Conservation (phyloP, 2,113 vertebrate species). For the Eleginops maclovinus region DNA sequence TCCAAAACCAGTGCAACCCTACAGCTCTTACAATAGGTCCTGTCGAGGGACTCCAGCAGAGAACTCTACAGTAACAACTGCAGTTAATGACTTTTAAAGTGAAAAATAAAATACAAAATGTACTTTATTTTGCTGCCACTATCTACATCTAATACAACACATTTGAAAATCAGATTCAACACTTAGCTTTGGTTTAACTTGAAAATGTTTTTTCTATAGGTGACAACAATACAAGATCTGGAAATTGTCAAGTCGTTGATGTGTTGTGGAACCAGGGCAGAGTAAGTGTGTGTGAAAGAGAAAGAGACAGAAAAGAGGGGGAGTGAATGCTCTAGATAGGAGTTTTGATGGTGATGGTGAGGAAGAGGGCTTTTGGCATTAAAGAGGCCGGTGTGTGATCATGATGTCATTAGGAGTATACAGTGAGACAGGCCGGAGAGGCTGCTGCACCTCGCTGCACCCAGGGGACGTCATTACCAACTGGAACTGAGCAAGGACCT, state of each 20-base stretch:
- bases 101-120: background rate
- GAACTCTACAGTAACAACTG: background rate
- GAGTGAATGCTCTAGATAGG: slow-evolving; percentile 36
- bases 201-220: slow-evolving; percentile 12
- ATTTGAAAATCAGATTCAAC: slow-evolving; percentile 14
- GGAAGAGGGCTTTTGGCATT: slow-evolving; percentile 77
- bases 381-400: slow-evolving; percentile 79
- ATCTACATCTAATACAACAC: slow-evolving; percentile 3
- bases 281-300: slow-evolving; percentile 11
- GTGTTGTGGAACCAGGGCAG: slow-evolving; percentile 17
- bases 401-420: slow-evolving; percentile 83
- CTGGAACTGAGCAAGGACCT: slow-evolving; percentile 75
- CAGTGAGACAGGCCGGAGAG: slow-evolving; percentile 77
- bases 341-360: slow-evolving; percentile 70
- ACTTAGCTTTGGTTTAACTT: slow-evolving; percentile 30
- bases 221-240: slow-evolving; percentile 27
- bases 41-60: background rate
- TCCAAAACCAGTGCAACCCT: background rate
- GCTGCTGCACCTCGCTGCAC: slow-evolving; percentile 67
- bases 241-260: slow-evolving; percentile 53
- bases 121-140: slow-evolving; percentile 4
- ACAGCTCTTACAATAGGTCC: too few species aligned
- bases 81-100: background rate
- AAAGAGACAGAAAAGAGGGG: background rate
- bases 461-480: slow-evolving; percentile 83